Percentiles rank a stretch among this genome's conserved stretches.
These are phyloP conservation scores for Ptychoptera contaminata DNA, from an alignment of 2,888 invertebrate species.

Conservation along the genomic window DNA sequence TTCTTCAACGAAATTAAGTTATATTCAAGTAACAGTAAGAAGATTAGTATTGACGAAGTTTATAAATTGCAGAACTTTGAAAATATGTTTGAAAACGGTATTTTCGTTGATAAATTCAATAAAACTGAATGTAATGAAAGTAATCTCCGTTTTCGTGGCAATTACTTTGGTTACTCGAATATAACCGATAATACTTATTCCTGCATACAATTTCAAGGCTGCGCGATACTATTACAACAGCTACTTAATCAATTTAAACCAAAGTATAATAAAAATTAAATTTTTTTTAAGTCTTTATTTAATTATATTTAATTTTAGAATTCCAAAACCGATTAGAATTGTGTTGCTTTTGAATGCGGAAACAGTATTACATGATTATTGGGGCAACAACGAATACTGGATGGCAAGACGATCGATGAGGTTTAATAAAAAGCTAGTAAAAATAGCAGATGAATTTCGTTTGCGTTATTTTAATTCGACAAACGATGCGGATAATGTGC, in stretches of 20 bases:
- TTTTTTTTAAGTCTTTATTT: neutral
- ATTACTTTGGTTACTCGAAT: conserved; percentile 58
- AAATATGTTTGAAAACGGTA: conserved; percentile 65
- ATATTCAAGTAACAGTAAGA: conserved; percentile 11
- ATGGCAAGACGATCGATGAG: conserved; percentile 78
- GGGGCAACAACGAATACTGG: conserved; percentile 76
- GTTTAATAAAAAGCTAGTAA: conserved; percentile 52
- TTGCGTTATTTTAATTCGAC: conserved; percentile 42
- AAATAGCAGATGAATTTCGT: conserved; percentile 54
- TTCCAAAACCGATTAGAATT: conserved; percentile 12
- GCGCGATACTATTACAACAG: conserved; percentile 43
- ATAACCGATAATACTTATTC: conserved; percentile 30
- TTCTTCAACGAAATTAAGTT: conserved; percentile 45
- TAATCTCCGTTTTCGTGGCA: conserved; percentile 14
- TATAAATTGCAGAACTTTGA: conserved; percentile 73
- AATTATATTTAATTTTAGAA: neutral
- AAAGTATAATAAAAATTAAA: neutral
- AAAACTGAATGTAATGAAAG: conserved; percentile 34
- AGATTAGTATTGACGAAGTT: conserved; percentile 50
- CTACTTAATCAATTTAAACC: conserved; percentile 34
- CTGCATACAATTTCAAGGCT: conserved; percentile 77
- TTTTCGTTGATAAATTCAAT: conserved; percentile 72
- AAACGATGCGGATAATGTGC: conserved; percentile 40
- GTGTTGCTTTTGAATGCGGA: conserved; percentile 48
- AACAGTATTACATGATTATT: conserved; percentile 73